Evolutionary conservation across 2,888 invertebrate species (phyloP), one percentile per base, ranked within the genome.

Genomic region (Fissipunctia ypsillon): DNA sequence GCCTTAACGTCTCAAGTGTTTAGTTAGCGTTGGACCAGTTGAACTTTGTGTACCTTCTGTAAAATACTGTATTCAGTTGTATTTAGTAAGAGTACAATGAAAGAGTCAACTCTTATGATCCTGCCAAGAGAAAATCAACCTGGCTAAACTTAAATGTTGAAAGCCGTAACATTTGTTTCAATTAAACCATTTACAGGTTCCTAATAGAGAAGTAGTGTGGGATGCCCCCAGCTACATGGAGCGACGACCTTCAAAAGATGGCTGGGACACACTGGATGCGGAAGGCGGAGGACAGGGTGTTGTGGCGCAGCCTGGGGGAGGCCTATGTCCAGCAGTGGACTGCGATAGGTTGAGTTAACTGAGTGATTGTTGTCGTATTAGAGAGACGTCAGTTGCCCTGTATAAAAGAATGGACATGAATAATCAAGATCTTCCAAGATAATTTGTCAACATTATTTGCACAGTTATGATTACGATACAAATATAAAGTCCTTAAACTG

Each of bases 401-500:
- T 28, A 28, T 4, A 43, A 43, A 61, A 60, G 19, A 43, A 41
- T 12, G 19, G 25, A 7, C 2, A 25, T 25, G 41, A 43, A 43
- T 4, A 7, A 61, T 45, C 14, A 63, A 31, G n/a, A 35, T 25
- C 35, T 22, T 31, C 16, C 5, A 10, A 14, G 19, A 28, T 19
- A 67, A 54, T 14, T 41, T 22, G 45, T 35, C 31, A 61, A 52
- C 0, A 28, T n/a, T n/a, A n/a, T n/a, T 50, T 61, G 25, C 61
- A 54, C 35, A 28, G 25, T 54, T 38, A 57, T 28, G 22, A 67
- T 16, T 71, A 59, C n/a, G 31, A 35, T 14, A 12, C 16, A n/a
- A 41, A 22, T 41, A 56, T n/a, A n/a, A 54, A 60, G 25, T 66
- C 65, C 60, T 73, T 59, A 57, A 66, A 54, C 65, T 66, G 60